Percentiles rank a stretch among this genome's conserved stretches.
phyloP scores from a whole-genome alignment of 1,140 invertebrate genomes.

The Papilio glaucus region DNA sequence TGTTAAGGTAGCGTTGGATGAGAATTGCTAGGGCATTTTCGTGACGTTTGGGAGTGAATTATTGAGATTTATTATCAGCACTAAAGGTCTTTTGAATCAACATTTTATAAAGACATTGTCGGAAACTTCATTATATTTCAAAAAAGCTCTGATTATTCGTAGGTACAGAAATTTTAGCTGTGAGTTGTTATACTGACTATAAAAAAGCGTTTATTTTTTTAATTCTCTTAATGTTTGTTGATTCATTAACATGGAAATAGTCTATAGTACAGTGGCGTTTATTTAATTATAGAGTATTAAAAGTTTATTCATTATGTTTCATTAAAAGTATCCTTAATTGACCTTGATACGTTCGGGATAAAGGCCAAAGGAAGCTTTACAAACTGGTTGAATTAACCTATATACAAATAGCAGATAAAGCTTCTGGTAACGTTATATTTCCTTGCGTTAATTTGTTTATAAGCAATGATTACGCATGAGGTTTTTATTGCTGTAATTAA shows the following conservation, averaged over 20 bases:
- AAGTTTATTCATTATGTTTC: neutral
- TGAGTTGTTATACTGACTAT: neutral
- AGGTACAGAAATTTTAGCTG: too few relatives aligned
- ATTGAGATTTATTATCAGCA: too few relatives aligned
- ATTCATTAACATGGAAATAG: too few relatives aligned
- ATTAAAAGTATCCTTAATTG: neutral
- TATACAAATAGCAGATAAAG: neutral
- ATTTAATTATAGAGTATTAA: neutral
- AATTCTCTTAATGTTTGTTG: neutral
- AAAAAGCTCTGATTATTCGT: too few relatives aligned
- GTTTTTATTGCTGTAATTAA: conserved; percentile 6
- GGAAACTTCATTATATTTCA: too few relatives aligned
- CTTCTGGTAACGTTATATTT: conserved; percentile 1
- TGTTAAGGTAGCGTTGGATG: too few relatives aligned
- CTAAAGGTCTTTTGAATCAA: too few relatives aligned
- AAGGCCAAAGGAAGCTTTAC: conserved; percentile 7
- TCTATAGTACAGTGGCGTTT: too few relatives aligned
- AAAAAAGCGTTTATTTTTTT: too few relatives aligned
- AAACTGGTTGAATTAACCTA: conserved; percentile 3
- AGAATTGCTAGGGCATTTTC: too few relatives aligned
- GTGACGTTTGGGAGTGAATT: too few relatives aligned
- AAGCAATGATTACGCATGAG: neutral
- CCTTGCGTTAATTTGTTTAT: conserved; percentile 3
- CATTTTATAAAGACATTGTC: too few relatives aligned
- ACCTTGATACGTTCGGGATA: neutral